phyloP scores from a whole-genome alignment of 2,113 vertebrate species.

The Oxyruncus cristatus region DNA sequence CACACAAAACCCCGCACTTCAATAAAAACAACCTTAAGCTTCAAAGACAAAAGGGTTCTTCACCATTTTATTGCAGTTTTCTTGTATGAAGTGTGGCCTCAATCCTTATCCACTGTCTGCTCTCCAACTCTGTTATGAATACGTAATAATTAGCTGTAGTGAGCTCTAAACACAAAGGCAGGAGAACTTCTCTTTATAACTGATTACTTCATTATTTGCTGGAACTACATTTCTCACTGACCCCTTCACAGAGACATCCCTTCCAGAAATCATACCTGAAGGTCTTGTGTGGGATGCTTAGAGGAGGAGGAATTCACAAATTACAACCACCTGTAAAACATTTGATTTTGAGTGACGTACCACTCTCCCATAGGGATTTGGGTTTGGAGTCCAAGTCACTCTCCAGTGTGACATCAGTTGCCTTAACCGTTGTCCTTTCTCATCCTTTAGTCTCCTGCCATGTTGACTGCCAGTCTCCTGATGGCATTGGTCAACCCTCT shows the following conservation, averaged over 20 bases:
- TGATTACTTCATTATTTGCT: neutral
- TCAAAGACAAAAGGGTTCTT: neutral
- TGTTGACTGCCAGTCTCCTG: neutral
- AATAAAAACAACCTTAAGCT: neutral
- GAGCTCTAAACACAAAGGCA: neutral
- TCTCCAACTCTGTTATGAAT: neutral
- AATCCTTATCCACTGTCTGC: neutral
- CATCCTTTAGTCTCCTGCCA: neutral
- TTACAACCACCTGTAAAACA: neutral
- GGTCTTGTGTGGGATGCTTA: neutral
- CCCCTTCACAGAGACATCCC: neutral
- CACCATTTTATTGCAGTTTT: neutral
- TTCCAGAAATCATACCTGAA: neutral
- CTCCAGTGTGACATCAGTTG: neutral
- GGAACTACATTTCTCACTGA: neutral
- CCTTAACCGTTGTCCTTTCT: neutral
- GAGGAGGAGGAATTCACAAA: neutral
- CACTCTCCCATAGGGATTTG: accelerated
- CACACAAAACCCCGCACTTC: neutral
- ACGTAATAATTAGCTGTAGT: neutral
- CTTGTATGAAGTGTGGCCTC: neutral
- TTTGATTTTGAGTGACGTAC: neutral
- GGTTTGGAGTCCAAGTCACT: neutral
- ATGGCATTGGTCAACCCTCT: accelerated
- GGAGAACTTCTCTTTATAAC: neutral